phyloP scores from a whole-genome alignment of 1,140 invertebrate genomes.

The Ctenoplectra terminalis region DNA sequence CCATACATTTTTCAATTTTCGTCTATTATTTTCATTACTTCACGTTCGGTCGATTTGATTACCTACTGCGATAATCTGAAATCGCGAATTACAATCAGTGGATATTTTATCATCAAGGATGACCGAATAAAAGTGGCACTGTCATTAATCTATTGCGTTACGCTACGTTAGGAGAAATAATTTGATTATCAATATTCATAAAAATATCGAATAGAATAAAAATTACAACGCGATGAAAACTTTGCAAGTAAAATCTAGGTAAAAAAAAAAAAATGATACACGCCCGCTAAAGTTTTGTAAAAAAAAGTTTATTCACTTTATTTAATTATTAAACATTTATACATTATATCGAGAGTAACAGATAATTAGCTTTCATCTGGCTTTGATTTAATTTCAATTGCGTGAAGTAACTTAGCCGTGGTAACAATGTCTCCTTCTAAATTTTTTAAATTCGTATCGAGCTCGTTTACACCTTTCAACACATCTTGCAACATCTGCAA shows the following conservation, averaged over 20 bases:
- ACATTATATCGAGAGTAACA: background rate
- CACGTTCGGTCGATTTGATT: constrained; percentile 29
- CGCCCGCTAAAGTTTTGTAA: background rate
- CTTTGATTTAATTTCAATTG: constrained; percentile 5
- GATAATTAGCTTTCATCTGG: background rate
- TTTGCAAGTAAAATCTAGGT: background rate
- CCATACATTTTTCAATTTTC: background rate
- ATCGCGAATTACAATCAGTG: constrained; percentile 35
- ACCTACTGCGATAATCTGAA: constrained; percentile 33
- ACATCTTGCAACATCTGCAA: constrained; percentile 29
- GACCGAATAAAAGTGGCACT: background rate
- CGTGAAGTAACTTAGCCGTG: constrained; percentile 7
- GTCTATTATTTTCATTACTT: constrained; percentile 22
- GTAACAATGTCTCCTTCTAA: background rate
- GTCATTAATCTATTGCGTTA: background rate
- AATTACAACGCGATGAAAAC: background rate
- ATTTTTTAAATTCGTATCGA: constrained; percentile 14
- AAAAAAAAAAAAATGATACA: too few species aligned
- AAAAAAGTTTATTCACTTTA: constrained; percentile 1
- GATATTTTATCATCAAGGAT: constrained; percentile 15
- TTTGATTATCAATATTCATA: background rate
- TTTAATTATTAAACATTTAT: background rate
- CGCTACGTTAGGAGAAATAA: background rate
- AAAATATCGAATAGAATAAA: background rate
- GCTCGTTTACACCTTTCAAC: background rate